Percentiles rank a stretch among this genome's conserved stretches.
Conservation (phyloP, 2,888 invertebrate species). For the Protodeltote pygarga region DNA sequence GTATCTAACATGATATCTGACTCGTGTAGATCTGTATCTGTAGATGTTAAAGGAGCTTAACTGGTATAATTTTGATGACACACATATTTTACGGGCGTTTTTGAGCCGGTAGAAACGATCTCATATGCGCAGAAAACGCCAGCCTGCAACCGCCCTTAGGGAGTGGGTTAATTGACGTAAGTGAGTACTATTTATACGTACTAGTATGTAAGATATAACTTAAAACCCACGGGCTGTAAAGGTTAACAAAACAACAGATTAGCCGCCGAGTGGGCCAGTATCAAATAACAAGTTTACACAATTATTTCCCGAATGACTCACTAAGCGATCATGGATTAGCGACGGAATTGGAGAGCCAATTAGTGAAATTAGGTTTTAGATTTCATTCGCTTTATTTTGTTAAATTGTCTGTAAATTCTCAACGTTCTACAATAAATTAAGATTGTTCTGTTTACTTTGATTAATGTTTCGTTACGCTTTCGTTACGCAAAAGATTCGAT, state of each 20-base stretch:
- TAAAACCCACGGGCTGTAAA: neutral
- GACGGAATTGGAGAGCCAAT: conserved; percentile 38
- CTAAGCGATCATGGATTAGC: conserved; percentile 40
- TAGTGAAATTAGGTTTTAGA: conserved; percentile 40
- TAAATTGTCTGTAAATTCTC: conserved; percentile 27
- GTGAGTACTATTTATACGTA: too few relatives aligned
- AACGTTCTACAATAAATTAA: conserved; percentile 17
- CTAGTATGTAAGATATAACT: too few relatives aligned
- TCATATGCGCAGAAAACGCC: too few relatives aligned
- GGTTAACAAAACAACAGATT: neutral
- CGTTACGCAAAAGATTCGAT: too few relatives aligned
- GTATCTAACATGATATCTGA: too few relatives aligned
- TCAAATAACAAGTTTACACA: conserved; percentile 28
- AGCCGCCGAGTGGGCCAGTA: conserved; percentile 2
- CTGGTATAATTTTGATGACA: too few relatives aligned
- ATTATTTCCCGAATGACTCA: conserved; percentile 34
- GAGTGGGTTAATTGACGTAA: too few relatives aligned
- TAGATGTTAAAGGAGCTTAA: too few relatives aligned
- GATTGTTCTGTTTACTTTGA: neutral
- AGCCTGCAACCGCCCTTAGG: too few relatives aligned
- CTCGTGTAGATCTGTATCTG: too few relatives aligned
- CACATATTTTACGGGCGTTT: too few relatives aligned
- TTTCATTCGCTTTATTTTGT: conserved; percentile 38
- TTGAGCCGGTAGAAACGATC: too few relatives aligned
- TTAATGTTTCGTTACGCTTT: neutral